A percentile compares a stretch with the other conserved stretches of the same genome.
Evolutionary conservation across 1,140 invertebrate genomes (phyloP).

Genomic region (Pemphigus obesinymphae): DNA sequence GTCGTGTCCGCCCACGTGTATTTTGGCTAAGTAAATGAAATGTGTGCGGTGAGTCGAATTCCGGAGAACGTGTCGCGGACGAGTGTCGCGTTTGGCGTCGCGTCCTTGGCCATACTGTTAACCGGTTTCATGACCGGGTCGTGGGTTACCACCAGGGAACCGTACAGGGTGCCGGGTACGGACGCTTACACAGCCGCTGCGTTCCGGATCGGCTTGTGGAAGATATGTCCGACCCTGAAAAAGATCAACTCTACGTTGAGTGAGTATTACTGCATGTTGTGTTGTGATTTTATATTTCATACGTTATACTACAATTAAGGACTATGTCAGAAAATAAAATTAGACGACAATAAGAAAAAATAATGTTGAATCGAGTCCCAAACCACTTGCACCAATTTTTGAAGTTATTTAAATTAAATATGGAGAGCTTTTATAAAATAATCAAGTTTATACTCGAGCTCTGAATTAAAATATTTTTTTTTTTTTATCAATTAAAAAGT

Average conservation of each 20-base stretch:
- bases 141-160: conserved; percentile 55
- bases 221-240: conserved; percentile 52
- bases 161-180: conserved; percentile 52
- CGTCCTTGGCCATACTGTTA: conserved; percentile 52
- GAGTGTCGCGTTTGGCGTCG: conserved; percentile 51
- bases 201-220: conserved; percentile 55
- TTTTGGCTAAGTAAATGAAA: no score
- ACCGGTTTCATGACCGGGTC: conserved; percentile 54
- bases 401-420: no score
- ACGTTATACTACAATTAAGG: no score
- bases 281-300: neutral
- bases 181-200: conserved; percentile 51
- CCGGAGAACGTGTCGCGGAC: conserved; percentile 37
- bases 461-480: no score
- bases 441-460: no score
- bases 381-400: neutral
- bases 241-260: conserved; percentile 44
- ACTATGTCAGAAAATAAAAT: no score
- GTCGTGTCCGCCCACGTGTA: no score
- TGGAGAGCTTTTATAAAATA: no score
- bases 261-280: conserved; percentile 37
- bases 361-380: no score
- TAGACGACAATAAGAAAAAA: no score
- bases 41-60: conserved; percentile 7
- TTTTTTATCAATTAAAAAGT: no score